Percentiles rank a stretch among this genome's conserved stretches.
phyloP scores from a whole-genome alignment of 2,888 invertebrate species.

The Luperina nickerlii region DNA sequence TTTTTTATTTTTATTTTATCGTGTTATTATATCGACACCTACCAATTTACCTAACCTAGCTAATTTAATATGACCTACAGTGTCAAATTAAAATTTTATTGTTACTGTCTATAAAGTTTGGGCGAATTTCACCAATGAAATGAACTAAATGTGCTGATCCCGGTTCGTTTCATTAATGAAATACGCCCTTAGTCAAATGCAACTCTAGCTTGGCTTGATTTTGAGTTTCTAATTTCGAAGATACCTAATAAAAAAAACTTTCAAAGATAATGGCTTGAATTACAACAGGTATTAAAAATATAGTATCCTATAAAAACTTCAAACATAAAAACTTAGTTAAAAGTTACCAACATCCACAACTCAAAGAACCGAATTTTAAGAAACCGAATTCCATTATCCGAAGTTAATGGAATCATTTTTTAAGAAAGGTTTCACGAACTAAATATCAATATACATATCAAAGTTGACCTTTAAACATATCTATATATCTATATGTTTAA shows the following conservation, averaged over 20 bases:
- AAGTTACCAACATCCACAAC: conserved; percentile 55
- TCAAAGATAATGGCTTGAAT: conserved; percentile 42
- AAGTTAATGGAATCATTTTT: conserved; percentile 43
- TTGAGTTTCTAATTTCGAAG: conserved; percentile 17
- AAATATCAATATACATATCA: conserved; percentile 44
- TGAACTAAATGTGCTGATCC: background rate
- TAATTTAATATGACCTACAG: too few relatives aligned
- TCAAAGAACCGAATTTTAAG: conserved; percentile 28
- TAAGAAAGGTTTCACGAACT: conserved; percentile 39
- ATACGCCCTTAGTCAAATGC: too few relatives aligned
- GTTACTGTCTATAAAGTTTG: too few relatives aligned
- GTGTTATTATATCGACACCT: too few relatives aligned
- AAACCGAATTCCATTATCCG: background rate
- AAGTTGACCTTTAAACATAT: conserved; percentile 29
- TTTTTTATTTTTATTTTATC: too few relatives aligned
- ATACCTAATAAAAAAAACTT: conserved; percentile 43
- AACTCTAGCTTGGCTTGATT: background rate
- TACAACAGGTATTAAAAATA: conserved; percentile 53
- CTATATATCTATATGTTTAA: too few relatives aligned
- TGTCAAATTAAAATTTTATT: too few relatives aligned
- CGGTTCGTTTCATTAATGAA: background rate
- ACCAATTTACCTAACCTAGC: too few relatives aligned
- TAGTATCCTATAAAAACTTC: conserved; percentile 56
- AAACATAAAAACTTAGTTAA: conserved; percentile 54
- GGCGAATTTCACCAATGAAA: too few relatives aligned